A percentile compares a stretch with the other conserved stretches of the same genome.
Conservation (phyloP, 2,797 vertebrate species). For the Platalea minor region DNA sequence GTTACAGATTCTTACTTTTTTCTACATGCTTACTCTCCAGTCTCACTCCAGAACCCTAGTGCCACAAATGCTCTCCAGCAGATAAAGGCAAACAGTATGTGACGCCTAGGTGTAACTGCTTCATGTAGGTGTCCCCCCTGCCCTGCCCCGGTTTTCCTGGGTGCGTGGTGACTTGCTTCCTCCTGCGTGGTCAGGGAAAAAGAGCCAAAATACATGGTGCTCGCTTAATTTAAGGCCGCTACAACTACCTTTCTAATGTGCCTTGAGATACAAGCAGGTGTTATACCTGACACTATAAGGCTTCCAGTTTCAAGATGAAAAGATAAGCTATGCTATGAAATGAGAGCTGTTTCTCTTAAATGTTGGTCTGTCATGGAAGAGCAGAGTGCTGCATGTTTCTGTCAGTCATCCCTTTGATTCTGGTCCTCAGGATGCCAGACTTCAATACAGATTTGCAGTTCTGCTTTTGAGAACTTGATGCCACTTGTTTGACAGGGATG, state of each 20-base stretch:
- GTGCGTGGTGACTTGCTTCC: background rate
- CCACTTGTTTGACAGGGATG: background rate
- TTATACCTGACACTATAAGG: background rate
- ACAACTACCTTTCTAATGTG: background rate
- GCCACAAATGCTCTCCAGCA: background rate
- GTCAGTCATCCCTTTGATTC: background rate
- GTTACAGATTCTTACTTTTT: background rate
- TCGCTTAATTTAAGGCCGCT: background rate
- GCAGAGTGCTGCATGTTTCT: background rate
- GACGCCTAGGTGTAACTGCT: background rate
- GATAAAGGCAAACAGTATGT: background rate
- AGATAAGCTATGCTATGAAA: background rate
- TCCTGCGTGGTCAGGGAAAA: background rate
- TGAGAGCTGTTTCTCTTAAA: background rate
- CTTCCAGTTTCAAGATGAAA: background rate
- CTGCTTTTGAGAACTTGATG: background rate
- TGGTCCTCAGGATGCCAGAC: background rate
- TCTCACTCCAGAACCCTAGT: background rate
- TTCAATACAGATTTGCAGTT: background rate
- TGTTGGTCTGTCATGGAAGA: background rate
- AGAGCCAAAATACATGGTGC: fast-evolving
- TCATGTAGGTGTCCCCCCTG: background rate
- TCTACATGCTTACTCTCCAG: background rate
- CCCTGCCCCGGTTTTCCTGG: background rate
- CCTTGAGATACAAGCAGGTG: background rate